A percentile compares a stretch with the other conserved stretches of the same genome.
phyloP scores from a whole-genome alignment of 2,113 vertebrate species.

The Rhea americana region DNA sequence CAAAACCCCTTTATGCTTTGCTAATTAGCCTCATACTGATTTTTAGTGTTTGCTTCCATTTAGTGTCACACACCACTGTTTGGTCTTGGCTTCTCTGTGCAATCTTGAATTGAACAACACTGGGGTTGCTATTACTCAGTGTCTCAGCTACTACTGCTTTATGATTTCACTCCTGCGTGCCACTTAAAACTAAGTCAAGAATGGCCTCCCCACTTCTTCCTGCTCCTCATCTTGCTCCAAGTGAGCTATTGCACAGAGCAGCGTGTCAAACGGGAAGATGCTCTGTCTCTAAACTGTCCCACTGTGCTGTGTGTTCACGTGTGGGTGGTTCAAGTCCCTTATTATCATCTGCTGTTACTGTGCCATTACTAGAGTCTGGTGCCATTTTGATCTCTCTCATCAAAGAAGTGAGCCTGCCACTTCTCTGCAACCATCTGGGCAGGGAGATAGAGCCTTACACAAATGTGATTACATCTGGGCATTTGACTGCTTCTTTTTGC shows the following conservation, averaged over 20 bases:
- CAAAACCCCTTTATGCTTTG: not conserved
- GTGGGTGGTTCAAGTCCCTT: not conserved
- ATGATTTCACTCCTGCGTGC: not conserved
- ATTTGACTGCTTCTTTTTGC: not conserved
- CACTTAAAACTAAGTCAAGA: not conserved
- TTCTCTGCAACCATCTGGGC: not conserved
- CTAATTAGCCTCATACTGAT: not conserved
- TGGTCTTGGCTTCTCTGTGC: not conserved
- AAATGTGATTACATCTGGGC: not conserved
- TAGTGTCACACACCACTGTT: not conserved
- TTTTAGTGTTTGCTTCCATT: not conserved
- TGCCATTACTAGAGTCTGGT: not conserved
- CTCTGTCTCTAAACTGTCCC: not conserved
- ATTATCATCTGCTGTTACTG: rapidly evolving
- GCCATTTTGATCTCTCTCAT: not conserved
- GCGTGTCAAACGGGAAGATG: not conserved
- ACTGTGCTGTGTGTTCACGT: rapidly evolving
- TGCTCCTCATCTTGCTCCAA: not conserved
- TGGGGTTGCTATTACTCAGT: not conserved
- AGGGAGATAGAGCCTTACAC: not conserved
- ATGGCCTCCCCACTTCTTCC: not conserved
- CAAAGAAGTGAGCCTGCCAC: not conserved
- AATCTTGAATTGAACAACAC: rapidly evolving
- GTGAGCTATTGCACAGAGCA: not conserved
- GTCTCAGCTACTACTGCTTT: not conserved